Base-by-base conservation (phyloP, 2,797 vertebrate species). In the Bradypodion ventrale region DNA sequence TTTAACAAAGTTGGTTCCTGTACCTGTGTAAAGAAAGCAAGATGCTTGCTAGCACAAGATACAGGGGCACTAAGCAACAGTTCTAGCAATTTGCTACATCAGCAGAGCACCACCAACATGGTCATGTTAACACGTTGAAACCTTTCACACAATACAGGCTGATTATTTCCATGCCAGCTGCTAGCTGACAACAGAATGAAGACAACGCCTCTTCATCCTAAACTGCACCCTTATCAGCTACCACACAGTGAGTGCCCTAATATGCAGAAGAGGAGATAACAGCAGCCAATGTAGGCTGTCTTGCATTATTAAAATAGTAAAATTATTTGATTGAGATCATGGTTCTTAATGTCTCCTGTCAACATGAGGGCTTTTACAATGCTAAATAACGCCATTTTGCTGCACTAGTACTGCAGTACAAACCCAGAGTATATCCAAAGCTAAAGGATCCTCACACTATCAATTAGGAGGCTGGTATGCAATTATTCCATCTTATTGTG, bases 291-390 rank as follows among this genome's bases (percentile, higher is more conserved):
- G 52, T 21, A 16, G 52, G 52, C 32, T 2, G 40, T 29, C 23
- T 4, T 12, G 27, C 29, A 4, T 9, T 40, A 40, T 2, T 60
- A 16, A n/a, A 46, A 8, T 37, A 44, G 35, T 10, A 75, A 75
- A 12, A 27, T 16, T 15, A 25, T n/a, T 35, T 27, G 19, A 7
- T 76, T 12, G 65, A 44, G 16, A 42, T 4, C 16, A 49, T 32
- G 12, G 12, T 21, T 21, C 52, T 44, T 42, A 23, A 62, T 15
- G 3, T 63, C 59, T 5, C 0, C 4, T 0, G 3, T n/a, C 4
- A 1, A 0, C 0, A 40, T 35, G 68, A 40, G 37, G 4, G 19
- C 25, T 7, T 70, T 70, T 69, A 4, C 21, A 42, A 40, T 16
- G 21, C 52, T 56, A 21, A 56, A 56, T 56, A 56, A 56, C 19